Evolutionary conservation across 2,113 vertebrate genomes (phyloP), one percentile per base, ranked within the genome.

Genomic region (Larimichthys polyactis): DNA sequence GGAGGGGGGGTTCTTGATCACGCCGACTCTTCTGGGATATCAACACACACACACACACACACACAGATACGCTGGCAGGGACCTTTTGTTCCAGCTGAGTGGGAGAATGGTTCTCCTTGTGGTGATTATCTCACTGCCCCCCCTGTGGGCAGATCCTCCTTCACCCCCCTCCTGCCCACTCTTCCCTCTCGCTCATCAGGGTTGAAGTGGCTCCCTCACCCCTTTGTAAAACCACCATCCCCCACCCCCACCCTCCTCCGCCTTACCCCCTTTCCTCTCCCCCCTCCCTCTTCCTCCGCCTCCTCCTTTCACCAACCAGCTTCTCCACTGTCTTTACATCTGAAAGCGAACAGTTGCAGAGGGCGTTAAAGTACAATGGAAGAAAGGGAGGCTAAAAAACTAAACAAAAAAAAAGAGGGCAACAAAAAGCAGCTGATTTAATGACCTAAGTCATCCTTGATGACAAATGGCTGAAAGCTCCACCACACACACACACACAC

Each of bases 21-120:
- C 11, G n/a, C 76, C n/a, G 77, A 70, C 63, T 92, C 78, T 75
- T 46, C 70, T 79, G 84, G 72, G 80, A 81, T 46, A 59, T 65
- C 14, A 24, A 65, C 49, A 71, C 55, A 46, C 83, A 86, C 78
- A 55, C 55, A 86, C 55, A 86, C 27, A 88, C 46, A 75, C 78
- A 83, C 57, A 79, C 79, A 63, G 63, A 83, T 24, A 59, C 70
- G 24, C 65, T 72, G 46, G 66, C 73, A 81, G n/a, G 70, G 78
- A 79, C 71, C 88, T 92, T 92, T 92, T 92, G 91, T 92, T 93
- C 82, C 87, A 82, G 87, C 88, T 76, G 86, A 90, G 84, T 75
- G 78, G 69, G 89, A 92, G 87, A 93, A 92, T 91, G 82, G 82
- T 63, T 86, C 81, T 89, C 80, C 84, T 93, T 93, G 90, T 91